Percentiles rank a stretch among this genome's conserved stretches.
phyloP scores from a whole-genome alignment of 2,888 invertebrate species.

The Ellobium chinense region DNA sequence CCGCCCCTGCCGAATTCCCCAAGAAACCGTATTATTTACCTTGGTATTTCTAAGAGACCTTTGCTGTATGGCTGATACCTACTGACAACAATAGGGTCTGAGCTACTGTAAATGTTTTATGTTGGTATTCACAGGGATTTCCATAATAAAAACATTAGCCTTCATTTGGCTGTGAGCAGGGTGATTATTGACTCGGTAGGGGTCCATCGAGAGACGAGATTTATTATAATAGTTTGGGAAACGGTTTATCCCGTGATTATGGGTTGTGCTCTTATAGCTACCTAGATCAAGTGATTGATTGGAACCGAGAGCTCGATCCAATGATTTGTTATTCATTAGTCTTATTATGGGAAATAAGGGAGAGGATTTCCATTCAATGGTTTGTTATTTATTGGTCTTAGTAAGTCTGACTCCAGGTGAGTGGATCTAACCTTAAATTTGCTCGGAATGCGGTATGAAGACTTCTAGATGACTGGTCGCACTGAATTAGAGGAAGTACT shows the following conservation, averaged over 20 bases:
- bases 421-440: too few relatives aligned
- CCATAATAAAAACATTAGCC: neutral
- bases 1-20: too few relatives aligned
- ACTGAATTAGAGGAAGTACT: too few relatives aligned
- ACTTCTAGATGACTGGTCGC: too few relatives aligned
- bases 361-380: neutral
- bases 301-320: neutral
- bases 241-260: neutral
- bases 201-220: neutral
- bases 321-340: neutral
- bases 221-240: neutral
- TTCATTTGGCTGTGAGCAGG: neutral
- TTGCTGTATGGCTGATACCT: neutral
- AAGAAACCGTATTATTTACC: too few relatives aligned
- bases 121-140: neutral
- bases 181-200: neutral
- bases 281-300: neutral
- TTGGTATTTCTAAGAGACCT: too few relatives aligned
- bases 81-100: neutral
- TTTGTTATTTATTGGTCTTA: too few relatives aligned
- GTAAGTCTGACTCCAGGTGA: too few relatives aligned
- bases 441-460: too few relatives aligned
- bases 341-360: too few relatives aligned
- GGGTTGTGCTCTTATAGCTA: neutral
- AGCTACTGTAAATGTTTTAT: neutral